Evolutionary conservation across 2,113 vertebrate species (phyloP).

Genomic region (Cricetomys ansorgei): DNA sequence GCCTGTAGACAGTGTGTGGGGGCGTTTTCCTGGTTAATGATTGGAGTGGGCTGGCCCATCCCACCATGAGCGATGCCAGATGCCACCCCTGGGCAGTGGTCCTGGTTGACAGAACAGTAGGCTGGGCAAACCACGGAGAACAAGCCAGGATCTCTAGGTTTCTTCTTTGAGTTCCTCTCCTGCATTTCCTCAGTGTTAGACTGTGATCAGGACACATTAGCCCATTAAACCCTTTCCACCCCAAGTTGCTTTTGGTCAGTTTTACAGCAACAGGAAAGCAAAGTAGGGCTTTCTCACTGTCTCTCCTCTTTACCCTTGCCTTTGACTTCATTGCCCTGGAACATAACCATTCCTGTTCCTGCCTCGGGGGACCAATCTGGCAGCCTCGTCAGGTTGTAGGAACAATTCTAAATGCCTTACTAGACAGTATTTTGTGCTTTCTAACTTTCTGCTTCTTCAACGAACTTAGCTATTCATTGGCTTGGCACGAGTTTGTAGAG

Average conservation of each 20-base stretch:
- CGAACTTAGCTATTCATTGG: background rate
- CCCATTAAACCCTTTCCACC: background rate
- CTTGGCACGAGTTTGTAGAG: background rate
- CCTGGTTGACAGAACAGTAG: background rate
- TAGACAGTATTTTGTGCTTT: background rate
- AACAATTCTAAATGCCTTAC: background rate
- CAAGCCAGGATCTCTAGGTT: background rate
- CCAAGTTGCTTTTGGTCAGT: background rate
- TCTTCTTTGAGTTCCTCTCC: background rate
- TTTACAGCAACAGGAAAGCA: background rate
- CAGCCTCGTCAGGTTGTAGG: background rate
- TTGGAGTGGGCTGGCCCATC: background rate
- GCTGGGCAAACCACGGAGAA: background rate
- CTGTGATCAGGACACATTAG: background rate
- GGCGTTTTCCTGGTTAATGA: background rate
- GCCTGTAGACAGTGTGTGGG: background rate
- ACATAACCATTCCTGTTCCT: background rate
- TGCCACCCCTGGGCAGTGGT: accelerated
- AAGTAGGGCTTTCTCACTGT: no score
- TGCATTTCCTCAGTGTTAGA: background rate
- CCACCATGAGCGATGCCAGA: background rate
- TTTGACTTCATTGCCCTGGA: background rate
- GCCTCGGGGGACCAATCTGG: background rate
- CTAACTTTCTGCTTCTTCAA: background rate
- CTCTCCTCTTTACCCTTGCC: no score